Conservation (phyloP, 1,140 invertebrate species). For the Octopus bimaculoides region DNA sequence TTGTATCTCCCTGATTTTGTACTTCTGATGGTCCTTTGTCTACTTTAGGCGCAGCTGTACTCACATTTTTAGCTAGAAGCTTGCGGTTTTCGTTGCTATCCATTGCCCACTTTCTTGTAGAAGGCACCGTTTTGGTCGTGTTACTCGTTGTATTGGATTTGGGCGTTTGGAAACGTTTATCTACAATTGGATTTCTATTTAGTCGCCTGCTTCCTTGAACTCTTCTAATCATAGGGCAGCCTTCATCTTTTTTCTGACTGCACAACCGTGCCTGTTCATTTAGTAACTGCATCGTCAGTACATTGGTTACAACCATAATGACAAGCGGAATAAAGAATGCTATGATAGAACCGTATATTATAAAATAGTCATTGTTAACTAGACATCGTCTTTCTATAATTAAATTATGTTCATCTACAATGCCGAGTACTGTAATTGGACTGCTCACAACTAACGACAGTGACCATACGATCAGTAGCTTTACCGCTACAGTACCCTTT, state of each 20-base stretch:
- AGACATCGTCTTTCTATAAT: conserved; percentile 67
- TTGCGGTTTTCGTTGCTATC: neutral
- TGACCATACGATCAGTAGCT: conserved; percentile 88
- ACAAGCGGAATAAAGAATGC: conserved; percentile 94
- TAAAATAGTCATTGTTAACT: conserved; percentile 63
- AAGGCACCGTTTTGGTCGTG: neutral
- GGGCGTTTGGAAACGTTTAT: neutral
- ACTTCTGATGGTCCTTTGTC: neutral
- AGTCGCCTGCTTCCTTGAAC: conserved; percentile 29
- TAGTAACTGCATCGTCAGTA: conserved; percentile 73
- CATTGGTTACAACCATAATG: conserved; percentile 92
- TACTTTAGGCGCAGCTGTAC: neutral
- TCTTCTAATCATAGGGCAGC: conserved; percentile 42
- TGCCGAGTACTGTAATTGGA: conserved; percentile 82
- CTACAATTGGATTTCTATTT: neutral
- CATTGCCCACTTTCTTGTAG: neutral
- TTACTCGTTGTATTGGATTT: neutral
- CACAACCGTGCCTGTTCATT: conserved; percentile 43
- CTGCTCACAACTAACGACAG: conserved; percentile 84
- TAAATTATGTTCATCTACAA: conserved; percentile 60
- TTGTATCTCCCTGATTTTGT: neutral
- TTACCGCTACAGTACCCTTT: conserved; percentile 75
- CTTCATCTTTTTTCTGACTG: conserved; percentile 32
- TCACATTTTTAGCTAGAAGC: neutral
- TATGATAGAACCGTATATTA: conserved; percentile 86